Evolutionary conservation across 1,140 invertebrate genomes (phyloP), one percentile per base, ranked within the genome.

Genomic region (Druon quercuslanigerum): DNA sequence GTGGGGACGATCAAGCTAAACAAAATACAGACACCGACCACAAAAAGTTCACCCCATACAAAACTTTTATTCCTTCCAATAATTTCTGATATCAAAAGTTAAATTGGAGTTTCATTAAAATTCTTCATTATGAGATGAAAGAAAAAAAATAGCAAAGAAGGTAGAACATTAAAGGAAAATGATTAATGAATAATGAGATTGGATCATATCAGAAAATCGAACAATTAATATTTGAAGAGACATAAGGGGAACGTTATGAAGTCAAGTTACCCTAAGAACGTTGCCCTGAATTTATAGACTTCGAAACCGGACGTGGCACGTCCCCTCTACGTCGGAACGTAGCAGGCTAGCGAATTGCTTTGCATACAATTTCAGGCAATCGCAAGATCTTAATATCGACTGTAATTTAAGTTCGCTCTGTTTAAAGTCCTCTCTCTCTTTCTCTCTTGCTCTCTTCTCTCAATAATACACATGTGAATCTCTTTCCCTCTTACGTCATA

Each of bases 331-430:
- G 76, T 66, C 83, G 81, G 75, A 83, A 78, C 77, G 78, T 78
- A 80, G 80, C 72, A 75, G 77, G 79, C 71, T 81, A 80, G 78
- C 73, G 86, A 87, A 89, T 89, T 86, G 85, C 84, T 88, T 89
- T 88, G 87, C 87, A 88, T 89, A 87, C 76, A 81, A 87, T 90
- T 88, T 88, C 83, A 82, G 84, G 83, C 87, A 88, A 90, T 90
- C 88, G 84, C 84, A 78, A 85, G 83, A 89, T 90, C 87, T 90
- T 89, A 90, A 90, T 89, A 90, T 89, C 87, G 78, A 80, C 77
- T 79, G 87, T 87, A 89, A 89, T 84, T 84, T 80, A 84, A 78
- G 79, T 71, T 74, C 73, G 40, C 80, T 77, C 78, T 77, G 77
- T 71, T 71, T 66, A 52, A 79, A 71, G 77, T 72, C 74, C 78